phyloP scores from a whole-genome alignment of 2,888 invertebrate species.

The Sarcophaga subvicina region DNA sequence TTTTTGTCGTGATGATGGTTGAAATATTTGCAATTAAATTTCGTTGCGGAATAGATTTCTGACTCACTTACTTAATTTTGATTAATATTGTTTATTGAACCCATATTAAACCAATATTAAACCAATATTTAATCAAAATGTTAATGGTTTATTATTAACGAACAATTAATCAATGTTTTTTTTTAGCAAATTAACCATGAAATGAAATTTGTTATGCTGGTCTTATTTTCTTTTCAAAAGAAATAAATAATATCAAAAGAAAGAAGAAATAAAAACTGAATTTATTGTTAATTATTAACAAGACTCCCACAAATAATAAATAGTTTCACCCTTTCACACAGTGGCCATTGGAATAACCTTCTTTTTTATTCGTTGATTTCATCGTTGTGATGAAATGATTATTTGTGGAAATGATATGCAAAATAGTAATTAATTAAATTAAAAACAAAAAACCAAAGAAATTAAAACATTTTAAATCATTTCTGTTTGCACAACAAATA shows the following conservation, averaged over 20 bases:
- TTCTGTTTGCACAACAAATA: slow-evolving; percentile 7
- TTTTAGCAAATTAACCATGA: not conserved
- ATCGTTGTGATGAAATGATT: slow-evolving; percentile 17
- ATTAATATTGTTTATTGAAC: not conserved
- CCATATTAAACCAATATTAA: not conserved
- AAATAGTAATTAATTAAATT: not conserved
- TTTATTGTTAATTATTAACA: not conserved
- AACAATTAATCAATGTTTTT: slow-evolving; percentile 21
- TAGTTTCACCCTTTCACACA: not conserved
- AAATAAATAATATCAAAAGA: not conserved
- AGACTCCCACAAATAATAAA: not conserved
- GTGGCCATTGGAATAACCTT: slow-evolving; percentile 11
- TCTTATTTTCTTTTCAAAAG: not conserved
- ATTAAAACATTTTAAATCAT: not conserved
- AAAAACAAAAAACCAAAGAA: too few relatives aligned
- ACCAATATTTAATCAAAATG: not conserved
- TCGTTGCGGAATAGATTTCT: too few relatives aligned
- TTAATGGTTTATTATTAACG: slow-evolving; percentile 6
- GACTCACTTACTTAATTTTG: not conserved
- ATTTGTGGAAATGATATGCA: slow-evolving; percentile 19
- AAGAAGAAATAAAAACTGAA: not conserved
- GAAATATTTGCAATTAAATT: too few relatives aligned
- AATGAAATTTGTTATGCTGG: slow-evolving; percentile 9
- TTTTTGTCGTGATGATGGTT: too few relatives aligned
- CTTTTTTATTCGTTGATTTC: not conserved